These are phyloP conservation scores for Dicyrtomina minuta DNA, from an alignment of 2,888 invertebrate species.

Conservation along the genomic window DNA sequence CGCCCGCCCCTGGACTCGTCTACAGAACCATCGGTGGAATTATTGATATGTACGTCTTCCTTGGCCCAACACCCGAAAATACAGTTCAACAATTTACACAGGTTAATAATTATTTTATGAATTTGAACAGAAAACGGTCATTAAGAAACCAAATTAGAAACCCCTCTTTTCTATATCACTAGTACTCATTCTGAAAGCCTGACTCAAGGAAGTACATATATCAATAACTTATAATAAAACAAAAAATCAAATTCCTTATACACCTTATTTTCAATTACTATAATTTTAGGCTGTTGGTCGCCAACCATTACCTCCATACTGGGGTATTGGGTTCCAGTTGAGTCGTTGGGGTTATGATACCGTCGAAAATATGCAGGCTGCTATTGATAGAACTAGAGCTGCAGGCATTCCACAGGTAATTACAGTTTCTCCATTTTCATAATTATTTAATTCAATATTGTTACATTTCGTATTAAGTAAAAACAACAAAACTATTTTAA, in stretches of 20 bases:
- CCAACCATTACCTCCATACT: slow-evolving; percentile 81
- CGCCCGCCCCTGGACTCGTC: slow-evolving; percentile 78
- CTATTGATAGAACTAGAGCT: slow-evolving; percentile 68
- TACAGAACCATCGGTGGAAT: slow-evolving; percentile 80
- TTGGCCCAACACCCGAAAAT: slow-evolving; percentile 72
- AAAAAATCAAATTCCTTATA: background rate
- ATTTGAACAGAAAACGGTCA: no score
- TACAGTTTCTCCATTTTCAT: no score
- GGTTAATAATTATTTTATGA: slow-evolving; percentile 56
- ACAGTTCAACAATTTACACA: slow-evolving; percentile 69
- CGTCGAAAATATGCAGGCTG: slow-evolving; percentile 65
- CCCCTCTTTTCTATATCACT: no score
- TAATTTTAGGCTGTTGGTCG: slow-evolving; percentile 63
- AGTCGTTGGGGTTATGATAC: slow-evolving; percentile 70
- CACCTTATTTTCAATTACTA: background rate
- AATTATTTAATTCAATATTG: background rate
- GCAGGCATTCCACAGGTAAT: slow-evolving; percentile 75
- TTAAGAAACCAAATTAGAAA: no score
- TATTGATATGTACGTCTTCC: slow-evolving; percentile 73
- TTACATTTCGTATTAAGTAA: background rate
- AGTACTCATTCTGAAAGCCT: no score
- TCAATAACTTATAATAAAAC: background rate
- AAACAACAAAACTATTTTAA: slow-evolving; percentile 9
- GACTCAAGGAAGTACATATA: no score
- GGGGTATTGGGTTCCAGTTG: slow-evolving; percentile 84